Base-by-base conservation (phyloP, 1,140 invertebrate genomes). In the silkworm (Bombyx mori) region DNA sequence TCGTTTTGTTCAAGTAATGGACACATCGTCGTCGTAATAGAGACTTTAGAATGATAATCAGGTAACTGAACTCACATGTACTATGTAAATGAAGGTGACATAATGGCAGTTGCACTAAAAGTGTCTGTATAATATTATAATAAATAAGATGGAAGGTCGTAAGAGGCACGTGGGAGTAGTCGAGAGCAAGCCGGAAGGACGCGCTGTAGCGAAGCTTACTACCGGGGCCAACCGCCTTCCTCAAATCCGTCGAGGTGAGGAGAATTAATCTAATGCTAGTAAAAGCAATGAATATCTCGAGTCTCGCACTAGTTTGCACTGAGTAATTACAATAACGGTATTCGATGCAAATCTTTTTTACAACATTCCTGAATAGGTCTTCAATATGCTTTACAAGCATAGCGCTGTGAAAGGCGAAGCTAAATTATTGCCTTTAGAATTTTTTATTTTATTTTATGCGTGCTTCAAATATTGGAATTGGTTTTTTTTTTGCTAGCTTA, bases 211-310 rank as follows among this genome's bases (percentile, higher is more conserved):
- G 63, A 56, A 58, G 58, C 58, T 57, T 60, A 63, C 66, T 60
- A 62, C 68, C 67, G 63, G 62, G 58, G 63, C 61, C 63, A 55
- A 48, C 59, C 60, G 56, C 50, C 68, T 61, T 70, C 54, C 22
- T 56, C 68, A 64, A 58, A 59, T 70, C 68, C 68, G 61, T 52
- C 58, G 62, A 49, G 57, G 60, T 51, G 54, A 60, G 43, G 63
- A 59, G 62, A 68, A 72, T 68, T 65, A 69, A 68, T 72, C 69
- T 65, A 67, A 67, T 62, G 57, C 61, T 60, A 65, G 56, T 60
- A 60, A 62, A 56, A 65, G 57, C 60, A 66, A 58, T 59, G 12
- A 18, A 18, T 56, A 54, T 45, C 35, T 22, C 12, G 22, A 55
- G 12, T 8, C 10, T 9, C 10, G 35, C 47, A 56, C 46, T 6